phyloP scores from a whole-genome alignment of 92 coral and sea anemone species.

The Palythoa grandiflora region DNA sequence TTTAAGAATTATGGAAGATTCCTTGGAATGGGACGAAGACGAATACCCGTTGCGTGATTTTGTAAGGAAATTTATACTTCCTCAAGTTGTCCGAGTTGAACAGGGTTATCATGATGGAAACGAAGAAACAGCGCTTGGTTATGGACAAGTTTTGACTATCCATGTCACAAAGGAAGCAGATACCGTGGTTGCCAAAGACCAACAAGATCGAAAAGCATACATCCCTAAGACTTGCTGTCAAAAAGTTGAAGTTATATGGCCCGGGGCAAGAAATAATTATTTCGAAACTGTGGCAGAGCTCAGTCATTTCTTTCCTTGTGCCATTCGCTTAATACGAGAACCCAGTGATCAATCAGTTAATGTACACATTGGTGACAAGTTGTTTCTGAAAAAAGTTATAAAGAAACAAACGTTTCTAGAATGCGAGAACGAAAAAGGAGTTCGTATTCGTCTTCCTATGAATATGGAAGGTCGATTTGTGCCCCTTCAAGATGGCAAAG shows the following conservation, averaged over 20 bases:
- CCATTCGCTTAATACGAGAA: background rate
- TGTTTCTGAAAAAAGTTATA: background rate
- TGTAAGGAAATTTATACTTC: conserved; percentile 33
- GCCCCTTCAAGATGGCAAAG: conserved; percentile 18
- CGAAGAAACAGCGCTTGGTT: conserved; percentile 37
- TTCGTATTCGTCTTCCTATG: conserved; percentile 27
- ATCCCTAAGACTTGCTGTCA: conserved; percentile 24
- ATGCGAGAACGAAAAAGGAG: conserved; percentile 24
- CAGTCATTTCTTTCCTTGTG: background rate
- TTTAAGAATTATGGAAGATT: background rate
- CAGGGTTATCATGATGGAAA: conserved; percentile 43
- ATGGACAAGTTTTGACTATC: conserved; percentile 51
- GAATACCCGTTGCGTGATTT: conserved; percentile 34
- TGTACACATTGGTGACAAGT: background rate
- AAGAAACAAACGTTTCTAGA: conserved; percentile 5
- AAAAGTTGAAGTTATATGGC: conserved; percentile 29
- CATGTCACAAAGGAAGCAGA: conserved; percentile 44
- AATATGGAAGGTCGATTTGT: conserved; percentile 1
- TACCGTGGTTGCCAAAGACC: conserved; percentile 40
- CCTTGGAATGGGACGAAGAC: conserved; percentile 43
- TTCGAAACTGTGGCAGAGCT: conserved; percentile 7
- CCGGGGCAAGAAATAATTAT: conserved; percentile 1
- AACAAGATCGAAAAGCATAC: background rate
- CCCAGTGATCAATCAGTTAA: background rate
- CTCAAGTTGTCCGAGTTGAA: conserved; percentile 49